These are phyloP conservation scores for Erythrocercus mccallii DNA, from an alignment of 2,113 vertebrate genomes.

Conservation along the genomic window DNA sequence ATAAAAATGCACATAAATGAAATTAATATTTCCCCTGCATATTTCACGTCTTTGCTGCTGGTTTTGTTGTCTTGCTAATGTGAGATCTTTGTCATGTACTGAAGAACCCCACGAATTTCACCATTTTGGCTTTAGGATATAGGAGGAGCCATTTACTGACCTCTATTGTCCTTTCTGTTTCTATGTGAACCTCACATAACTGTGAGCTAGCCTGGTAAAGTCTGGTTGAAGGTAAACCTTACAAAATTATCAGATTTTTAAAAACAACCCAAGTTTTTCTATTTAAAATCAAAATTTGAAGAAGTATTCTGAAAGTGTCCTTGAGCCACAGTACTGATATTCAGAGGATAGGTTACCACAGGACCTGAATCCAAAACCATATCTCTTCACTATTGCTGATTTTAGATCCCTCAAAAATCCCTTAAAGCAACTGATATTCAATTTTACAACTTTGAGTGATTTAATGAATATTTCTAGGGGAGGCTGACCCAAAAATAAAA, in stretches of 20 bases:
- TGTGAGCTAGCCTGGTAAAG: not conserved
- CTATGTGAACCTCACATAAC: not conserved
- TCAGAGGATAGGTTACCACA: not conserved
- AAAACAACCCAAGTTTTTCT: not conserved
- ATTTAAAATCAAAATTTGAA: not conserved
- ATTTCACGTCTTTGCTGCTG: not conserved
- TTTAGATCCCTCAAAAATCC: not conserved
- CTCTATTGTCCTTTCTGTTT: not conserved
- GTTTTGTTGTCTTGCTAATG: not conserved
- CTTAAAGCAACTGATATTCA: not conserved
- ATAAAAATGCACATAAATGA: not conserved
- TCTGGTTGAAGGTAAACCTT: not conserved
- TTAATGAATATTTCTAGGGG: not conserved
- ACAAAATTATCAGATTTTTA: not conserved
- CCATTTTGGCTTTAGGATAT: not conserved
- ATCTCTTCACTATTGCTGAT: not conserved
- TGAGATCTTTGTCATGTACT: not conserved
- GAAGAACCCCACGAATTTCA: not conserved
- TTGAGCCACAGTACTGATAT: not conserved
- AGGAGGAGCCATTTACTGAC: not conserved
- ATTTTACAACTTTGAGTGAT: not conserved
- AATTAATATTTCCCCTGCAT: not conserved
- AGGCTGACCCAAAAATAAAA: not conserved
- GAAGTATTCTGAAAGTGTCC: not conserved
- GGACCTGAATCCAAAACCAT: not conserved